These are phyloP conservation scores for Pimephales promelas DNA, from an alignment of 2,113 vertebrate species.

Conservation along the genomic window DNA sequence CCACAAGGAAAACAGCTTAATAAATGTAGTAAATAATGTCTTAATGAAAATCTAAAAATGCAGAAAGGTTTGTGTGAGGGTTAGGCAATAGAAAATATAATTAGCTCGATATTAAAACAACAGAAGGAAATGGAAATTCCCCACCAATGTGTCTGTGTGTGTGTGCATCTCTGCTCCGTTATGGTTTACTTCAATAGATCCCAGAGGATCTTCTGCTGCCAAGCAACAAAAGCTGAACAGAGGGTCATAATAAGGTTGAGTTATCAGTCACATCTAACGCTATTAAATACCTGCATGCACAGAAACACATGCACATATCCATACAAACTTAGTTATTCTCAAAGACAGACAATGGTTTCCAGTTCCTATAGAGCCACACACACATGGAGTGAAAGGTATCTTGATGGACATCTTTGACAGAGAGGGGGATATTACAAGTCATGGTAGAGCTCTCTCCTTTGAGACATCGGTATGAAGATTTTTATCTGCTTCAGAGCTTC, in stretches of 20 bases:
- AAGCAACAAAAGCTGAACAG: slow-evolving; percentile 37
- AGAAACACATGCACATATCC: not conserved
- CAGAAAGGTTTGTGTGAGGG: slow-evolving; percentile 15
- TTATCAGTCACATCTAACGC: slow-evolving; percentile 15
- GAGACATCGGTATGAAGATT: slow-evolving; percentile 8
- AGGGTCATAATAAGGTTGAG: slow-evolving; percentile 8
- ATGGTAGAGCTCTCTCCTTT: not conserved
- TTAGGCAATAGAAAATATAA: slow-evolving; percentile 14
- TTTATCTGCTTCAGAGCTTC: not conserved
- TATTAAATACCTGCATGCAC: slow-evolving; percentile 34
- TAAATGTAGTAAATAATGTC: slow-evolving; percentile 13
- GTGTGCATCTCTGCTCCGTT: not conserved
- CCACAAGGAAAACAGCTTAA: slow-evolving; percentile 20
- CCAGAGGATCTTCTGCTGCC: slow-evolving; percentile 12
- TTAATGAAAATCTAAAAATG: slow-evolving; percentile 20
- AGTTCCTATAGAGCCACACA: not conserved
- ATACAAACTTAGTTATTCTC: not conserved
- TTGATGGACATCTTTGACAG: slow-evolving; percentile 24
- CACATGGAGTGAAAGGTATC: not conserved
- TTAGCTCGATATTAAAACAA: slow-evolving; percentile 19
- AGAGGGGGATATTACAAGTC: slow-evolving; percentile 12
- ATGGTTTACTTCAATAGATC: slow-evolving; percentile 33
- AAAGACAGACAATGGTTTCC: not conserved
- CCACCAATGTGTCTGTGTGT: not conserved
- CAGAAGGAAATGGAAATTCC: slow-evolving; percentile 8